Conservation (phyloP, 2,888 invertebrate species). For the Lasioglossum villosulum region DNA sequence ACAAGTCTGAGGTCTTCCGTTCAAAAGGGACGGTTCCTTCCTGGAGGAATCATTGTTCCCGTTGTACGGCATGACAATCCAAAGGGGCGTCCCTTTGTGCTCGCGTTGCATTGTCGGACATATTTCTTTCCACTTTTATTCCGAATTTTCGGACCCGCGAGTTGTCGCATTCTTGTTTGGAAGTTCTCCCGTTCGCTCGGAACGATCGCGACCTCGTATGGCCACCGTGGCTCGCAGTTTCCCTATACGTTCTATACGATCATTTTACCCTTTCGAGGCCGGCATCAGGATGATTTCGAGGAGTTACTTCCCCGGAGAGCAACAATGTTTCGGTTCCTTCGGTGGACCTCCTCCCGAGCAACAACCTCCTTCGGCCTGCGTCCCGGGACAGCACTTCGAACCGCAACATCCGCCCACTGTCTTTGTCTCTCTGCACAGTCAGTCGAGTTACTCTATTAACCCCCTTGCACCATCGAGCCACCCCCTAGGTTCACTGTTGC, state of each 20-base stretch:
- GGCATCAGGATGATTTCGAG: neutral
- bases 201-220: conserved; percentile 54
- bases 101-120: neutral
- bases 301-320: conserved; percentile 60
- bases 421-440: conserved; percentile 75
- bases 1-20: neutral
- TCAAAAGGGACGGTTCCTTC: neutral
- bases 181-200: neutral
- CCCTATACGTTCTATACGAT: neutral
- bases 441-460: conserved; percentile 65
- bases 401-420: conserved; percentile 73
- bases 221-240: conserved; percentile 52
- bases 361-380: conserved; percentile 72
- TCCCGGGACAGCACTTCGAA: conserved; percentile 75
- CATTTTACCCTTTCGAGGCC: conserved; percentile 12
- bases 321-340: conserved; percentile 55
- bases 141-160: neutral
- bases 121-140: neutral
- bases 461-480: conserved; percentile 5
- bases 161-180: neutral
- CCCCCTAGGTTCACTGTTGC: neutral
- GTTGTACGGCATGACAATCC: neutral
- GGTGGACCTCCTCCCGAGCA: conserved; percentile 57
- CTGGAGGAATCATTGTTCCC: neutral
- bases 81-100: neutral